These are phyloP conservation scores for Gymnocheta viridis DNA, from an alignment of 2,888 invertebrate species.

Conservation along the genomic window DNA sequence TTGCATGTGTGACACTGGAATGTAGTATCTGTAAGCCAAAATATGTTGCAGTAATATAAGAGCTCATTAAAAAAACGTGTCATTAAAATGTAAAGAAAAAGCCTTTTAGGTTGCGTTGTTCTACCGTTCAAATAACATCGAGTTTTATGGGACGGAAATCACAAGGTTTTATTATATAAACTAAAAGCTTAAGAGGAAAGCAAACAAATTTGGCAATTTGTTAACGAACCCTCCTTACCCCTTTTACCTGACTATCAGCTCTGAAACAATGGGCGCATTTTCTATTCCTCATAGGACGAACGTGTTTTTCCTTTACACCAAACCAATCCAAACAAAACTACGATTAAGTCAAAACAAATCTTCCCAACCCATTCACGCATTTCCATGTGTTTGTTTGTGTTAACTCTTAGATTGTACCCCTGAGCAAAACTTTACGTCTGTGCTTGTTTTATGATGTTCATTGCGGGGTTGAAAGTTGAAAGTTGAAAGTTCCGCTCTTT, in stretches of 20 bases:
- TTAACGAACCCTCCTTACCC: slow-evolving; percentile 29
- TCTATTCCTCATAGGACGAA: too few species aligned
- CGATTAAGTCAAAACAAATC: slow-evolving; percentile 2
- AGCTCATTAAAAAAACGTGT: slow-evolving; percentile 40
- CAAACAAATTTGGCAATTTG: slow-evolving; percentile 63
- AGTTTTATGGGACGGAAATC: slow-evolving; percentile 58
- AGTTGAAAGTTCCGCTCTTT: slow-evolving; percentile 11
- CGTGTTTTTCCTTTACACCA: slow-evolving; percentile 35
- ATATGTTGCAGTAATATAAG: not conserved
- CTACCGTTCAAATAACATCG: slow-evolving; percentile 46
- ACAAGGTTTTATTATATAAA: slow-evolving; percentile 29
- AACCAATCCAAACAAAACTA: slow-evolving; percentile 1
- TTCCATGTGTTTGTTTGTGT: slow-evolving; percentile 26
- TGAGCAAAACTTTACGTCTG: slow-evolving; percentile 31
- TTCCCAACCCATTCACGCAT: slow-evolving; percentile 36
- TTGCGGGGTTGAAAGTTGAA: slow-evolving; percentile 36
- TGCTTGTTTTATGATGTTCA: slow-evolving; percentile 21
- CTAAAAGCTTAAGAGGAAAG: not conserved
- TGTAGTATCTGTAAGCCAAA: not conserved
- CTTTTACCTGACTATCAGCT: slow-evolving; percentile 24
- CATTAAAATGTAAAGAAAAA: slow-evolving; percentile 44
- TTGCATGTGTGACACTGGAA: not conserved
- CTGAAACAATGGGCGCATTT: slow-evolving; percentile 10
- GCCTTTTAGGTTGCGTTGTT: slow-evolving; percentile 11
- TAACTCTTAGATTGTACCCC: slow-evolving; percentile 40